phyloP scores from a whole-genome alignment of 92 coral and sea anemone species.

The Anthopleura xanthogrammica region DNA sequence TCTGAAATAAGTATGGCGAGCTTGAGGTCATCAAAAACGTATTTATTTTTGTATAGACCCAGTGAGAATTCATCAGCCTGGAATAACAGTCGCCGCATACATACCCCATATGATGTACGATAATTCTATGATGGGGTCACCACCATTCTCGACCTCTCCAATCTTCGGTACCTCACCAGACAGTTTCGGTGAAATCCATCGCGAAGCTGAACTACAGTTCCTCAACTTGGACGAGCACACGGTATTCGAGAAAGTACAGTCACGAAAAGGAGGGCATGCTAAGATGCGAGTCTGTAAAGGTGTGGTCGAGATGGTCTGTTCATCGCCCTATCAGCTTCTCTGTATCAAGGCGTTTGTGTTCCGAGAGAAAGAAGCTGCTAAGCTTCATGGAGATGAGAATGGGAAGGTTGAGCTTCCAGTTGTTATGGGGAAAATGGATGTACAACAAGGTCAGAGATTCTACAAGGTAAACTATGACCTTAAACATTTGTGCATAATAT shows the following conservation, averaged over 20 bases:
- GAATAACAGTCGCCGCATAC: neutral
- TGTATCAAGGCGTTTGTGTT: conserved; percentile 69
- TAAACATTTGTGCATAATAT: no score
- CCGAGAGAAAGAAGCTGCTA: conserved; percentile 78
- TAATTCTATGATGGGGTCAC: neutral
- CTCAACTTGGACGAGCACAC: conserved; percentile 44
- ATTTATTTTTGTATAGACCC: neutral
- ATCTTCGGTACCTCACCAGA: conserved; percentile 31
- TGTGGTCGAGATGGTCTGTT: conserved; percentile 60
- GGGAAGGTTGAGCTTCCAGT: conserved; percentile 72
- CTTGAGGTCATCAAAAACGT: neutral
- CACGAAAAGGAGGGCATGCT: conserved; percentile 57
- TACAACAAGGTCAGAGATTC: neutral
- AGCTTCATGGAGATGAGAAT: conserved; percentile 64
- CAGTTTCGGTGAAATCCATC: conserved; percentile 14
- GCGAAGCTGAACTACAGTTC: conserved; percentile 63
- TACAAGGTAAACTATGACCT: neutral
- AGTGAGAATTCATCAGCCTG: neutral
- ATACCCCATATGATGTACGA: neutral
- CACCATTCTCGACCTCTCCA: conserved; percentile 19
- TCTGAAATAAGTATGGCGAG: neutral
- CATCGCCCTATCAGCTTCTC: conserved; percentile 55
- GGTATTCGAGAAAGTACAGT: conserved; percentile 66
- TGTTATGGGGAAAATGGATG: conserved; percentile 39
- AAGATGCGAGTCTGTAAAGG: conserved; percentile 53